Base-by-base conservation (phyloP, 2,797 vertebrate species). In the Myripristis murdjan region DNA sequence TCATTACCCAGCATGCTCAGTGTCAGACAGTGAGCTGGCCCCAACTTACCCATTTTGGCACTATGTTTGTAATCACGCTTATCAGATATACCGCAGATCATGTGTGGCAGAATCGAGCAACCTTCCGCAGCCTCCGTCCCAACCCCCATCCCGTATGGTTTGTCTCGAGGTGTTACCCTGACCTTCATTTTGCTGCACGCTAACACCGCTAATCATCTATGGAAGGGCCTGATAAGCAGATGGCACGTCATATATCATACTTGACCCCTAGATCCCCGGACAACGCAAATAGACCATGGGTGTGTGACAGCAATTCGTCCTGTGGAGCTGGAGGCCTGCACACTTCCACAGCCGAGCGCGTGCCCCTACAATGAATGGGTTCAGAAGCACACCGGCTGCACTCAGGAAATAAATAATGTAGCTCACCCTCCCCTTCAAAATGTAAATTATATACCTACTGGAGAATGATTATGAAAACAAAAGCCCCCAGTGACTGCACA, bases 161-260 rank as follows among this genome's bases (percentile, higher is more conserved):
- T 86, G 77, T 82, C 91, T 90, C 60, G 65, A 83, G 86, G 73
- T 73, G 79, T 87, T 87, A 77, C 60, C 80, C 86, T 93, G 91
- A 93, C 91, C 94, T 94, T 94, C 88, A 88, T 86, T 90, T 87
- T 91, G 76, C 85, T 35, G n/a, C 63, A 22, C 20, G 66, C 77
- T 85, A 90, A 85, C 80, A 82, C 51, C 37, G 64, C 26, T 69
- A 79, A 71, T 87, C 78, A 87, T 87, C 87, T 88, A 90, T 94
- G 93, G 81, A 87, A 82, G 78, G 62, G 43, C 81, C 90, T 84
- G 92, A 94, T 94, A 93, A 95, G 91, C 92, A 91, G 80, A 84
- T 89, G 90, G 85, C 79, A 85, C 84, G 83, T 79, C 90, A 87
- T 94, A 83, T 88, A 93, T 95, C 91, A 94, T 85, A 88, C 83